These are phyloP conservation scores for Lethrus apterus DNA, from an alignment of 1,140 invertebrate species.

Conservation along the genomic window DNA sequence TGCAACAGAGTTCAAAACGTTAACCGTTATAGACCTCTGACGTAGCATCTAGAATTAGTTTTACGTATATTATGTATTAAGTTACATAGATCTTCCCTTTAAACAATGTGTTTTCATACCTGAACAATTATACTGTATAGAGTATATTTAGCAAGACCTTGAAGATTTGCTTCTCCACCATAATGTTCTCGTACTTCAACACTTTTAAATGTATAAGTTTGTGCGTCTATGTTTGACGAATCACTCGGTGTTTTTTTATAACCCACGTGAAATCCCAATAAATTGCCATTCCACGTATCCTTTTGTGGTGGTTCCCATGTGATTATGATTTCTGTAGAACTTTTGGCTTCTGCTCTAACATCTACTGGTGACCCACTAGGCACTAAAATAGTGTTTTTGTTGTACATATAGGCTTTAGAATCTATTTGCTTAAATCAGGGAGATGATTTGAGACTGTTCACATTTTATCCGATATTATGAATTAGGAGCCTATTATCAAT, in stretches of 20 bases:
- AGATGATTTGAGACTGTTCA: too few species aligned
- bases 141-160: slow-evolving; percentile 74
- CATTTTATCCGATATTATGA: too few species aligned
- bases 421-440: too few species aligned
- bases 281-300: slow-evolving; percentile 84
- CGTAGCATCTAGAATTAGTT: too few species aligned
- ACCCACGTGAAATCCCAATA: slow-evolving; percentile 89
- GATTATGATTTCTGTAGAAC: slow-evolving; percentile 81
- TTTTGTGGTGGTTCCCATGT: slow-evolving; percentile 83
- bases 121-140: slow-evolving; percentile 86
- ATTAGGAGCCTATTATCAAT: too few species aligned
- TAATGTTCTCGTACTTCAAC: slow-evolving; percentile 60
- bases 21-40: too few species aligned
- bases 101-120: too few species aligned
- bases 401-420: too few species aligned
- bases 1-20: too few species aligned
- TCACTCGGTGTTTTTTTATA: slow-evolving; percentile 60
- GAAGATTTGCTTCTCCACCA: slow-evolving; percentile 56
- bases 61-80: too few species aligned
- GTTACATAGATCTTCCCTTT: too few species aligned
- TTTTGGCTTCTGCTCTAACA: slow-evolving; percentile 77
- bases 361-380: slow-evolving; percentile 80
- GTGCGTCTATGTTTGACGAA: slow-evolving; percentile 38
- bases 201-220: slow-evolving; percentile 62
- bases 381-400: slow-evolving; percentile 47